These are phyloP conservation scores for Clinocottus analis DNA, from an alignment of 2,113 vertebrate genomes.

Conservation along the genomic window DNA sequence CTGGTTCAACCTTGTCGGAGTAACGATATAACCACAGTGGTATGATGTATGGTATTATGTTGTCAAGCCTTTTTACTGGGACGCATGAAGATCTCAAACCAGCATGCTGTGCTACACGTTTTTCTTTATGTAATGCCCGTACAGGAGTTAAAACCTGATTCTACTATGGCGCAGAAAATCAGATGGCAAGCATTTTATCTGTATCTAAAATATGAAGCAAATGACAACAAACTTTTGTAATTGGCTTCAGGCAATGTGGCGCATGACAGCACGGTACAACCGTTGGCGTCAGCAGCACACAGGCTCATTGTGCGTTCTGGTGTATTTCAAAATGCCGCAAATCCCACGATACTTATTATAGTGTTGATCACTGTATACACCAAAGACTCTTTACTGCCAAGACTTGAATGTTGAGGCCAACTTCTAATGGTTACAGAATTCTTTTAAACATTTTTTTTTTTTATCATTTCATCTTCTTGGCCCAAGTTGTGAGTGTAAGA, in stretches of 20 bases:
- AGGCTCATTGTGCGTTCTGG: slow-evolving; percentile 19
- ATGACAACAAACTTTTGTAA: background rate
- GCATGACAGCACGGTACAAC: background rate
- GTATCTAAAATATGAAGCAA: background rate
- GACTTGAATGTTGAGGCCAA: slow-evolving; percentile 32
- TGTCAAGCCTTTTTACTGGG: slow-evolving; percentile 33
- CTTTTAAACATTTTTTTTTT: background rate
- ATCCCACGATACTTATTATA: slow-evolving; percentile 30
- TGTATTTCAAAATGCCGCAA: slow-evolving; percentile 36
- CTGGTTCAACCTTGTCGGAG: slow-evolving; percentile 64
- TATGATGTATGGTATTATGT: slow-evolving; percentile 50
- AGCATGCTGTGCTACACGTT: background rate
- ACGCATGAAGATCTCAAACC: slow-evolving; percentile 25
- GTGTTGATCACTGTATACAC: slow-evolving; percentile 30
- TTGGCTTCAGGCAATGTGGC: slow-evolving; percentile 9
- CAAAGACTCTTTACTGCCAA: slow-evolving; percentile 43
- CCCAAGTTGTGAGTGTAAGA: slow-evolving; percentile 32
- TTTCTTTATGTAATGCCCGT: background rate
- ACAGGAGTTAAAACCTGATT: background rate
- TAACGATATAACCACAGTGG: background rate
- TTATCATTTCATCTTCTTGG: slow-evolving; percentile 16
- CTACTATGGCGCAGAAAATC: background rate
- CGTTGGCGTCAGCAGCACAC: slow-evolving; percentile 31
- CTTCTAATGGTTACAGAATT: slow-evolving; percentile 21
- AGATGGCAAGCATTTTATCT: background rate